phyloP scores from a whole-genome alignment of 2,113 vertebrate species.

The Eulemur rufifrons region DNA sequence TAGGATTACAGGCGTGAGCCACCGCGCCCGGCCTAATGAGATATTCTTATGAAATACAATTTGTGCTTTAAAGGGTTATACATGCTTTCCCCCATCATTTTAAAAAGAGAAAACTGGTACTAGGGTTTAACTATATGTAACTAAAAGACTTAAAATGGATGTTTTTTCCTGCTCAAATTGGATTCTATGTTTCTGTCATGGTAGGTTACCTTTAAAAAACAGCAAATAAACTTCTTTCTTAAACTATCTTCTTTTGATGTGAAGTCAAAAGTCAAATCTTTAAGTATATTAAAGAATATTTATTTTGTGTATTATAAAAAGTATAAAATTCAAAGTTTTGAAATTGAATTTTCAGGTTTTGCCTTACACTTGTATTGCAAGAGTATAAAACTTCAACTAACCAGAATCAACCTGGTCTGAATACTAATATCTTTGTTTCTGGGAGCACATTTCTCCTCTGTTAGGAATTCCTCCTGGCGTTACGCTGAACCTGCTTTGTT shows the following conservation, averaged over 20 bases:
- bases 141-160: background rate
- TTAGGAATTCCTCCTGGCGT: background rate
- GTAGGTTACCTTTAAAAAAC: background rate
- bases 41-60: background rate
- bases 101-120: background rate
- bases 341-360: background rate
- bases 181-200: background rate
- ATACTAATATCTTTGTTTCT: background rate
- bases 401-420: background rate
- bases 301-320: background rate
- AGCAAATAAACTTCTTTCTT: background rate
- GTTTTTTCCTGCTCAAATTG: background rate
- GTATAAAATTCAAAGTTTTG: background rate
- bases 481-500: background rate
- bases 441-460: background rate
- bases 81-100: background rate
- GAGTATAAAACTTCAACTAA: background rate
- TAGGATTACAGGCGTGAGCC: too few species aligned
- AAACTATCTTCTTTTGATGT: background rate
- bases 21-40: too few species aligned
- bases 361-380: background rate
- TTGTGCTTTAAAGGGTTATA: background rate
- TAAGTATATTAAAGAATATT: background rate
- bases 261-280: conserved; percentile 12
- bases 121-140: background rate